Base-by-base conservation (phyloP, 2,888 invertebrate species). In the Orthonychiurus folsomi region DNA sequence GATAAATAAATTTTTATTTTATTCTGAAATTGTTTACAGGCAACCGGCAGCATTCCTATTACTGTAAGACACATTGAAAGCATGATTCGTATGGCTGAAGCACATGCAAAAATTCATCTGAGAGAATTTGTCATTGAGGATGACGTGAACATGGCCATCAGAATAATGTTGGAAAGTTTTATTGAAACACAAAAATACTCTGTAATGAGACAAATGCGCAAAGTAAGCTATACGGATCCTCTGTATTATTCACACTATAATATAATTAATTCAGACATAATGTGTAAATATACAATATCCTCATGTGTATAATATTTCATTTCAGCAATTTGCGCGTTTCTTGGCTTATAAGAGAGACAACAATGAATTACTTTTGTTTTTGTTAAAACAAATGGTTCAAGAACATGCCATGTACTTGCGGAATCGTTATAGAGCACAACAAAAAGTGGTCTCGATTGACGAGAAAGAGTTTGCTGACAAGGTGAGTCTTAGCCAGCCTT, bases 121-220 rank as follows among this genome's bases (percentile, higher is more conserved):
- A 83, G 97, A 0, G 86, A 90, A 72, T 88, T 87, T 74, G 93
- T 93, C 3, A 81, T 84, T 68, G 97, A 99, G 74, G 89, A 89
- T 65, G 99, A 99, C 78, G 93, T 99, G 12, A 94, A 95, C 79
- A 88, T 96, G 85, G 95, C 99, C 28, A 94, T 97, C 66, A 82
- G 94, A 62, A 92, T 95, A 81, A 91, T 94, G 87, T 82, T 99
- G 61, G 97, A 99, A 78, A 94, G 94, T 76, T 99, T 99, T 80
- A 92, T 99, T 61, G 91, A 93, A 73, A 96, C 99, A 0, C 99
- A 99, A 80, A 99, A 99, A 78, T 96, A 92, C 82, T 92, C 93
- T 75, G 91, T 99, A 27, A 97, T 94, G 93, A 86, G 92, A 73
- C 85, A 88, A 56, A 99, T 99, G 93, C 84, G 86, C 80, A 87